Evolutionary conservation across 2,113 vertebrate species (phyloP).

Genomic region (Turdus rufiventris): DNA sequence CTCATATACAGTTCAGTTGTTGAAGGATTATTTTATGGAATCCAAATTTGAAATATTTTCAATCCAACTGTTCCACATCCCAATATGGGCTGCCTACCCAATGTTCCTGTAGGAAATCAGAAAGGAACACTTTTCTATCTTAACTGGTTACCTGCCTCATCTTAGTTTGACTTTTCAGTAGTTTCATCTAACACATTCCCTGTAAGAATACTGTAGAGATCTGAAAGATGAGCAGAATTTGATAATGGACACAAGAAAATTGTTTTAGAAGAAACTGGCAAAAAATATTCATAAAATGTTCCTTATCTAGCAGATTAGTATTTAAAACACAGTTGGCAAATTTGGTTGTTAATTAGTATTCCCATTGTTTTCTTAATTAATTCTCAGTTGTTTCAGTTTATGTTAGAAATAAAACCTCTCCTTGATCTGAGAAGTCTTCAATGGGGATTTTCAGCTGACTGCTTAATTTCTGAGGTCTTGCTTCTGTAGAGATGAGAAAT

Average conservation of each 20-base stretch:
- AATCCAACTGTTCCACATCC: neutral
- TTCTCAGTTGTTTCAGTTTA: neutral
- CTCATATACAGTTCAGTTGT: neutral
- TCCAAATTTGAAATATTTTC: neutral
- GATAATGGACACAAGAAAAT: neutral
- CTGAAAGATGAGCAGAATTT: neutral
- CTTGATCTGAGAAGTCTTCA: neutral
- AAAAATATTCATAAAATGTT: neutral
- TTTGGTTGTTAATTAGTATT: neutral
- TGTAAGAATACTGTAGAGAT: neutral
- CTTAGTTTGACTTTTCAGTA: neutral
- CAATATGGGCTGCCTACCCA: neutral
- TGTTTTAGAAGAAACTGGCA: neutral
- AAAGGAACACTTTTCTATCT: neutral
- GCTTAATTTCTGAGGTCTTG: neutral
- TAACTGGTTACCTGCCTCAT: neutral
- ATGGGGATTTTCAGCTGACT: neutral
- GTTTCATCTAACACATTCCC: neutral
- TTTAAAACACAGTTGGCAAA: neutral
- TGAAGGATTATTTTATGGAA: neutral
- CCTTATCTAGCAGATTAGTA: neutral
- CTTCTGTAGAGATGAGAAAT: neutral
- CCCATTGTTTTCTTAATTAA: neutral
- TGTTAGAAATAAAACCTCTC: neutral
- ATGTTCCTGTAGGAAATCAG: neutral